Percentiles rank a stretch among this genome's conserved stretches.
These are phyloP conservation scores for Manis crassicaudata DNA, from an alignment of 2,797 vertebrate species.

Conservation along the genomic window DNA sequence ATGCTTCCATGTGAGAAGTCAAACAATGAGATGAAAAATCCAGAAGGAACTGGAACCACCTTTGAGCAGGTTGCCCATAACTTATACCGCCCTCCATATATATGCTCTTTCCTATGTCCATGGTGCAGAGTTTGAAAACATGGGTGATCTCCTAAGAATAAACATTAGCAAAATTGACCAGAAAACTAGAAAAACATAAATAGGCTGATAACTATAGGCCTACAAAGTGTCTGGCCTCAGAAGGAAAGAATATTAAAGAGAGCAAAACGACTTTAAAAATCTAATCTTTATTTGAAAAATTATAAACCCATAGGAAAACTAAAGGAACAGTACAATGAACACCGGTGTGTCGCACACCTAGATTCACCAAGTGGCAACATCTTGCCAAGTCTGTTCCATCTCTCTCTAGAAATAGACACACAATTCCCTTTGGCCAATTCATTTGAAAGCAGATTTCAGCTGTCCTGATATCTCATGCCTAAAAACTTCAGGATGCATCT, in stretches of 20 bases:
- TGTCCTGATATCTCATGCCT: neutral
- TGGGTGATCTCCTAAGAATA: neutral
- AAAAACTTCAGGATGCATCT: neutral
- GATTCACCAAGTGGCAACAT: neutral
- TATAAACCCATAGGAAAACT: neutral
- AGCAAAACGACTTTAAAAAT: neutral
- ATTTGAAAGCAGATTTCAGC: neutral
- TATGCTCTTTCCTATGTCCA: neutral
- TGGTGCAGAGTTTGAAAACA: neutral
- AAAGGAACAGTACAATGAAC: neutral
- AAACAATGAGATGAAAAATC: neutral
- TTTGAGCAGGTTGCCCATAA: neutral
- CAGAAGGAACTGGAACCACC: neutral
- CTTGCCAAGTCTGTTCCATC: neutral
- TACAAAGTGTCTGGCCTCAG: neutral
- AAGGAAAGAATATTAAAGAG: neutral
- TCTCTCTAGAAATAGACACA: neutral
- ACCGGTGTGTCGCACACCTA: neutral
- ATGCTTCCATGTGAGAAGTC: neutral
- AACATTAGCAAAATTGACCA: neutral
- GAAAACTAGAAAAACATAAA: neutral
- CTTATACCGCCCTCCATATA: neutral
- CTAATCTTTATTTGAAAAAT: slow-evolving; percentile 34
- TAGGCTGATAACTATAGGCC: neutral
- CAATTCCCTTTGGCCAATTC: neutral